Percentiles rank a stretch among this genome's conserved stretches.
These are phyloP conservation scores for Engystomops pustulosus DNA, from an alignment of 2,113 vertebrate species.

Conservation along the genomic window DNA sequence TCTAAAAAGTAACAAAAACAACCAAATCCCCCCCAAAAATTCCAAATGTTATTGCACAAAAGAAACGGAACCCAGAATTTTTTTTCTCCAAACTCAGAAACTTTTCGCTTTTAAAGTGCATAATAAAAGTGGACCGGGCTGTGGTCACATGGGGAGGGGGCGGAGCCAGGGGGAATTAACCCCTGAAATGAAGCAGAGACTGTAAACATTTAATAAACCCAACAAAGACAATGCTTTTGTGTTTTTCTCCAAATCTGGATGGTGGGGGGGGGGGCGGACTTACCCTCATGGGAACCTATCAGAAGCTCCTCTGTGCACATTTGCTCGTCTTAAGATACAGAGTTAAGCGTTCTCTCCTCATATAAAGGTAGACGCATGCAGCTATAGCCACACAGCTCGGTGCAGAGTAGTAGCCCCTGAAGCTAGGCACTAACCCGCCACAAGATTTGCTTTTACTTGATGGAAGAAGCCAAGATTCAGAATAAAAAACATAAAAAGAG, in stretches of 20 bases:
- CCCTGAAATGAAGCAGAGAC: neutral
- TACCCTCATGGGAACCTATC: slow-evolving; percentile 71
- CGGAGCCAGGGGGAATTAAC: too few relatives aligned
- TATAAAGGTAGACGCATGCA: neutral
- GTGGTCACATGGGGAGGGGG: too few relatives aligned
- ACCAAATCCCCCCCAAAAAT: slow-evolving; percentile 29
- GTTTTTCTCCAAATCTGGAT: slow-evolving; percentile 64
- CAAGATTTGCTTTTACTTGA: too few relatives aligned
- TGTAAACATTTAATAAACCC: slow-evolving; percentile 67
- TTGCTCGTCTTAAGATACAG: neutral
- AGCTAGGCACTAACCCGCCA: neutral
- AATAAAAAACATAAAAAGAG: neutral
- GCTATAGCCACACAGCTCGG: too few relatives aligned
- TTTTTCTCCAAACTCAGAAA: neutral
- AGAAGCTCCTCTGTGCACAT: neutral
- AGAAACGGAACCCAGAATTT: neutral
- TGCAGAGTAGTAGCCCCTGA: neutral
- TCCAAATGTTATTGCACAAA: slow-evolving; percentile 53
- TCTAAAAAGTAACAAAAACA: neutral
- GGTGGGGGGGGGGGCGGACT: slow-evolving; percentile 62
- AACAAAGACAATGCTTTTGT: slow-evolving; percentile 70
- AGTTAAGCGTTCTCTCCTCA: neutral
- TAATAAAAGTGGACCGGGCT: neutral
- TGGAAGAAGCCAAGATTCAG: slow-evolving; percentile 61
- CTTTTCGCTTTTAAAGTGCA: slow-evolving; percentile 7